Evolutionary conservation across 2,888 invertebrate species (phyloP).

Genomic region (Pseudoips prasinana): DNA sequence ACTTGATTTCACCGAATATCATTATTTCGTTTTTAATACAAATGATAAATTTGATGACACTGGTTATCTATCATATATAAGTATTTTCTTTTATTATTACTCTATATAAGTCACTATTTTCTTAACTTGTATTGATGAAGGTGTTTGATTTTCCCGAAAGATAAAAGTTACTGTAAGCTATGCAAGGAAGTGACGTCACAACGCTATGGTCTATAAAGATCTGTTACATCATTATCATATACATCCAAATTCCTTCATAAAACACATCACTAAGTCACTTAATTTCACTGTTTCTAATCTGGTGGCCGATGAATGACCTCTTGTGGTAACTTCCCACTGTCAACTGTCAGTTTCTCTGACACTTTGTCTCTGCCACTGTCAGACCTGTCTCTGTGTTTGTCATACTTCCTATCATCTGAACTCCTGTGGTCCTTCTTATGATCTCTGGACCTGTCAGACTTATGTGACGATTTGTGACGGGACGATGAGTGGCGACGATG

Average conservation of each 20-base stretch:
- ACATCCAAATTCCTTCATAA: slow-evolving; percentile 33
- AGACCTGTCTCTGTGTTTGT: slow-evolving; percentile 43
- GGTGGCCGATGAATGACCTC: slow-evolving; percentile 59
- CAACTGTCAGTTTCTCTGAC: slow-evolving; percentile 35
- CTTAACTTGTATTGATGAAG: no score
- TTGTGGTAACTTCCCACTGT: slow-evolving; percentile 51
- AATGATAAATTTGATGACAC: no score
- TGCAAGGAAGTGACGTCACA: no score
- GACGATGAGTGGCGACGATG: slow-evolving; percentile 64
- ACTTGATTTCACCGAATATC: no score
- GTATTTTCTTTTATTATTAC: no score
- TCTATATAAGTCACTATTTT: no score
- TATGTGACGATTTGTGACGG: slow-evolving; percentile 58
- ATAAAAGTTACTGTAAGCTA: no score
- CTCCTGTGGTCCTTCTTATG: slow-evolving; percentile 56
- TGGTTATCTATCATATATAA: no score
- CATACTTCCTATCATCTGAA: slow-evolving; percentile 49
- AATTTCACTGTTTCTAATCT: slow-evolving; percentile 45
- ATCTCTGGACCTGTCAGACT: slow-evolving; percentile 49
- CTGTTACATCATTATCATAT: slow-evolving; percentile 4
- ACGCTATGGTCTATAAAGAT: no score
- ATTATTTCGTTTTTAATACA: no score
- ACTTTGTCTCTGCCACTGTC: slow-evolving; percentile 26
- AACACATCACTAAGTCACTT: slow-evolving; percentile 22
- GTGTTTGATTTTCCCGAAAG: no score